Conservation (phyloP, 2,888 invertebrate species). For the Polydesmus complanatus region DNA sequence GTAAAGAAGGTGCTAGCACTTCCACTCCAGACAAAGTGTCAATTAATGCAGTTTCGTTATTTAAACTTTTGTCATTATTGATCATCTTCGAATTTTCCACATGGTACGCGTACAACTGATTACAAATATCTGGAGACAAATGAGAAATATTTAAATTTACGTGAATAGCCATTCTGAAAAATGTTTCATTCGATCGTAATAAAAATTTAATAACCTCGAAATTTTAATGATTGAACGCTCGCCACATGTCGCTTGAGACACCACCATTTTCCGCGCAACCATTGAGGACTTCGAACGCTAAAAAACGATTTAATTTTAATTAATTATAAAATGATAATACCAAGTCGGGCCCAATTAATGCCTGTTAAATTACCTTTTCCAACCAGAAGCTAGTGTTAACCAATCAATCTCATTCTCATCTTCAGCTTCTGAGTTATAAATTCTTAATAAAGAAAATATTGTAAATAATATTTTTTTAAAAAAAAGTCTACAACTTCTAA, state of each 20-base stretch:
- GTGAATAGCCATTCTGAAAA: not conserved
- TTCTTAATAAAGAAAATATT: no score
- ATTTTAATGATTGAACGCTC: conserved; percentile 29
- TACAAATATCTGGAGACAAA: conserved; percentile 26
- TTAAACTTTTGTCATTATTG: not conserved
- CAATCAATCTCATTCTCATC: conserved; percentile 36
- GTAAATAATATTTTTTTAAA: not conserved
- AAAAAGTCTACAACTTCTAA: conserved; percentile 19
- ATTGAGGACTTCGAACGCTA: conserved; percentile 37
- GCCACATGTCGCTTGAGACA: conserved; percentile 33
- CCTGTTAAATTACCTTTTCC: conserved; percentile 30
- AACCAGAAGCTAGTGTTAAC: conserved; percentile 31
- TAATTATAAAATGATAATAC: conserved; percentile 8
- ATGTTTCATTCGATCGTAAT: not conserved
- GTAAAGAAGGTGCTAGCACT: not conserved
- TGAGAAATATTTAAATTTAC: not conserved
- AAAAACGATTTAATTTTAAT: not conserved
- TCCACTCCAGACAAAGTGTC: conserved; percentile 12
- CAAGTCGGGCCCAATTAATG: no score
- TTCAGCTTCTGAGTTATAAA: conserved; percentile 27
- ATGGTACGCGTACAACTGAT: conserved; percentile 26
- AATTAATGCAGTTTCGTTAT: not conserved
- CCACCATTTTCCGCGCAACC: conserved; percentile 39
- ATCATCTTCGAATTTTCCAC: conserved; percentile 26
- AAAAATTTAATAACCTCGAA: conserved; percentile 20